Evolutionary conservation across 2,888 invertebrate genomes (phyloP).

Genomic region (Sepiola atlantica): DNA sequence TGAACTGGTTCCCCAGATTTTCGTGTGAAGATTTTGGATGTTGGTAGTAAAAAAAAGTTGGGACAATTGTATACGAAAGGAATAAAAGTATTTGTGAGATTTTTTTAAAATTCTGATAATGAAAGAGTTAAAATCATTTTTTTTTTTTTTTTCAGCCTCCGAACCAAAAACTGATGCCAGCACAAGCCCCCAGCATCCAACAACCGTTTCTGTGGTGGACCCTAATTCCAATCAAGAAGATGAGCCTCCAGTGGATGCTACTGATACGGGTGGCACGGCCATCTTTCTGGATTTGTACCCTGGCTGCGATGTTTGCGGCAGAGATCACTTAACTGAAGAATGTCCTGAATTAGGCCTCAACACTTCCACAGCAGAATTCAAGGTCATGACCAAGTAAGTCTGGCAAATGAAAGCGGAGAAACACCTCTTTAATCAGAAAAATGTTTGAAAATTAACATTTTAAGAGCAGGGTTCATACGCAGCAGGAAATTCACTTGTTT

Average conservation of each 20-base stretch:
- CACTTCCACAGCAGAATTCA: constrained; percentile 48
- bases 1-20: no score
- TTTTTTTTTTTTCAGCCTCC: not conserved
- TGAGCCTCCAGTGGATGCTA: not conserved
- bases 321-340: constrained; percentile 75
- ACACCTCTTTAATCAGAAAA: no score
- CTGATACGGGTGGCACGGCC: not conserved
- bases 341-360: constrained; percentile 76
- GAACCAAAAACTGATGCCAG: not conserved
- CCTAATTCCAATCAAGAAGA: not conserved
- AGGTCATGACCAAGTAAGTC: constrained; percentile 53
- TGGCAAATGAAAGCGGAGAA: no score
- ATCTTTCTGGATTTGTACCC: constrained; percentile 43
- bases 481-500: no score
- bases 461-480: no score
- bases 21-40: no score
- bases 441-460: no score
- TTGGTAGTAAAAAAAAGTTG: no score
- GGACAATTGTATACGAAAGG: no score
- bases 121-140: not conserved
- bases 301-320: constrained; percentile 79
- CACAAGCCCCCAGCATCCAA: not conserved
- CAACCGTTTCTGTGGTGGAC: not conserved
- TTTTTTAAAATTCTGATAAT: not conserved
- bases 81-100: no score